A percentile compares a stretch with the other conserved stretches of the same genome.
Evolutionary conservation across 2,888 invertebrate species (phyloP).

Genomic region (Elmis aenea): DNA sequence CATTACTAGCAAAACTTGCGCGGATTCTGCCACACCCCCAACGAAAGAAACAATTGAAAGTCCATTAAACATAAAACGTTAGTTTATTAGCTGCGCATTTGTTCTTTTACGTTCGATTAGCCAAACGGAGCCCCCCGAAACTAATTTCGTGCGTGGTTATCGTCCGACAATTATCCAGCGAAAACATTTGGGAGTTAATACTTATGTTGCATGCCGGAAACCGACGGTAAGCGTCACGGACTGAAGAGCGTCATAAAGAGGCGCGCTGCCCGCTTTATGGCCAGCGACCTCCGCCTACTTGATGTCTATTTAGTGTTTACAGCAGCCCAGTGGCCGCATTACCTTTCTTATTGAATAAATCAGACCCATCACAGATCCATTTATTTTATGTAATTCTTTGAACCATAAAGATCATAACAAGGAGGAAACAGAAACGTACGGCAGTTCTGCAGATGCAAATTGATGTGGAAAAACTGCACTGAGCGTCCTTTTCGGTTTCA

Average conservation of each 20-base stretch:
- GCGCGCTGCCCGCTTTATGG: slow-evolving; percentile 41
- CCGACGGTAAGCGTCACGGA: slow-evolving; percentile 16
- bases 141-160: too few species aligned
- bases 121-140: too few species aligned
- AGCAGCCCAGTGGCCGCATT: slow-evolving; percentile 39
- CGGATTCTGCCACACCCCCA: too few species aligned
- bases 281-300: slow-evolving; percentile 38
- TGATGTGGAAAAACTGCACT: too few species aligned
- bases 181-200: too few species aligned
- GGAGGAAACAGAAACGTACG: too few species aligned
- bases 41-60: too few species aligned
- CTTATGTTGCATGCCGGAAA: slow-evolving; percentile 1
- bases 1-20: too few species aligned
- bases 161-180: too few species aligned
- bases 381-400: slow-evolving; percentile 13
- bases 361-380: slow-evolving; percentile 24
- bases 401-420: not conserved
- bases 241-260: slow-evolving; percentile 40
- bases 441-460: too few species aligned
- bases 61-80: not conserved
- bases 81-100: slow-evolving; percentile 1
- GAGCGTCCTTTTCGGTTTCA: too few species aligned
- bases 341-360: slow-evolving; percentile 41
- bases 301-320: slow-evolving; percentile 45
- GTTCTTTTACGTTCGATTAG: not conserved